phyloP scores from a whole-genome alignment of 2,113 vertebrate genomes.

The Centrocercus urophasianus region DNA sequence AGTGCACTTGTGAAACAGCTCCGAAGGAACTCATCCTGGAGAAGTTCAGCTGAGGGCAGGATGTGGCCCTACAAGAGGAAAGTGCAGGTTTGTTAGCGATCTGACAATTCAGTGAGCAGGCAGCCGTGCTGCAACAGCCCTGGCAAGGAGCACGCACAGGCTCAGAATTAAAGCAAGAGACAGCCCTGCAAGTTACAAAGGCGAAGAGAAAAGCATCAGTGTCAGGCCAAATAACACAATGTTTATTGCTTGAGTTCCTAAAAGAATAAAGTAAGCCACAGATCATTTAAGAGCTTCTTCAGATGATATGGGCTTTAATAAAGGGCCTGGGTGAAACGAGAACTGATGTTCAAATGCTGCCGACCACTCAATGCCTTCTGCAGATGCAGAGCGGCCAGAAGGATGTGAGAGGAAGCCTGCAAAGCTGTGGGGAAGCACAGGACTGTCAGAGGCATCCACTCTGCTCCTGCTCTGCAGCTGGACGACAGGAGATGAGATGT shows the following conservation, averaged over 20 bases:
- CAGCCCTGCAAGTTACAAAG: conserved; percentile 5
- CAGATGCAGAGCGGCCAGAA: background rate
- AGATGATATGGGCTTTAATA: conserved; percentile 20
- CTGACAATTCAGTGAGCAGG: conserved; percentile 56
- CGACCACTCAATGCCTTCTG: background rate
- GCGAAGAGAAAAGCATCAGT: background rate
- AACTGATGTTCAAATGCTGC: background rate
- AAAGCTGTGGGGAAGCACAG: background rate
- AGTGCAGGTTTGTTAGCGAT: conserved; percentile 22
- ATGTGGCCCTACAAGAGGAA: conserved; percentile 21
- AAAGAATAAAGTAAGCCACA: conserved; percentile 35
- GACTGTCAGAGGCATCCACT: background rate
- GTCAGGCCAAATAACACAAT: conserved; percentile 12
- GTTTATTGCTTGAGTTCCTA: conserved; percentile 45
- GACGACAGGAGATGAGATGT: background rate
- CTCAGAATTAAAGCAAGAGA: conserved; percentile 2
- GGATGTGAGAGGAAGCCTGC: background rate
- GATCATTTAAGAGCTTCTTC: conserved; percentile 41
- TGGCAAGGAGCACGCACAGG: background rate
- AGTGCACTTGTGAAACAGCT: conserved; percentile 20
- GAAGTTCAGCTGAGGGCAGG: conserved; percentile 49
- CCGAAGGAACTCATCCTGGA: background rate
- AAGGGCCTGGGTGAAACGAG: conserved; percentile 9
- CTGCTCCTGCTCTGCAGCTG: background rate
- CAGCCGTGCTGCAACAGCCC: background rate